phyloP scores from a whole-genome alignment of 2,888 invertebrate species.

The Conops quadrifasciatus region DNA sequence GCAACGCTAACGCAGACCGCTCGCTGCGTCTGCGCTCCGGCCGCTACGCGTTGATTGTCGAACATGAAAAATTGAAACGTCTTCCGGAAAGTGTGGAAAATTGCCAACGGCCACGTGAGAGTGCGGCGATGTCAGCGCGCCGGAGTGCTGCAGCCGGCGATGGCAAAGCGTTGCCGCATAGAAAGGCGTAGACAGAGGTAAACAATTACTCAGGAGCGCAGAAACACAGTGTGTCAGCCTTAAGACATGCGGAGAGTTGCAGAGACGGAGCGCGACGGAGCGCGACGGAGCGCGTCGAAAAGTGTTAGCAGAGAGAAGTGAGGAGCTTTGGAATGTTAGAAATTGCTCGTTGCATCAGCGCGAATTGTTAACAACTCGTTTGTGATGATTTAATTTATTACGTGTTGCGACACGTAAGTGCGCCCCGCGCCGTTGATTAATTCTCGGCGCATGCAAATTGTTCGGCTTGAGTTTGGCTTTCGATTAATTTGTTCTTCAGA shows the following conservation, averaged over 20 bases:
- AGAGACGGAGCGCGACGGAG: too few relatives aligned
- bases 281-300: too few relatives aligned
- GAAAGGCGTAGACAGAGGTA: neutral
- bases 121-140: neutral
- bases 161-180: too few relatives aligned
- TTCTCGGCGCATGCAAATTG: constrained; percentile 12
- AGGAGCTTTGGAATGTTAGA: neutral
- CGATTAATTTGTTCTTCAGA: neutral
- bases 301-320: neutral
- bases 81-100: constrained; percentile 41
- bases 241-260: too few relatives aligned
- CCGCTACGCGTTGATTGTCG: constrained; percentile 46
- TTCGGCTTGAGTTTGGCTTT: neutral
- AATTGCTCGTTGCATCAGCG: neutral
- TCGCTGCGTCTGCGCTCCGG: constrained; percentile 36
- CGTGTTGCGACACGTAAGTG: constrained; percentile 10
- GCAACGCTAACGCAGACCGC: constrained; percentile 43
- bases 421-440: constrained; percentile 13
- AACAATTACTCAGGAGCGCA: neutral
- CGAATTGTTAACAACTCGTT: neutral
- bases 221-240: neutral
- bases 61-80: constrained; percentile 44
- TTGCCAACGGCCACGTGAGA: constrained; percentile 17
- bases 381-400: constrained; percentile 35
- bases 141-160: too few relatives aligned